These are phyloP conservation scores for Campylorhamphus procurvoides DNA, from an alignment of 2,113 vertebrate genomes.

Conservation along the genomic window DNA sequence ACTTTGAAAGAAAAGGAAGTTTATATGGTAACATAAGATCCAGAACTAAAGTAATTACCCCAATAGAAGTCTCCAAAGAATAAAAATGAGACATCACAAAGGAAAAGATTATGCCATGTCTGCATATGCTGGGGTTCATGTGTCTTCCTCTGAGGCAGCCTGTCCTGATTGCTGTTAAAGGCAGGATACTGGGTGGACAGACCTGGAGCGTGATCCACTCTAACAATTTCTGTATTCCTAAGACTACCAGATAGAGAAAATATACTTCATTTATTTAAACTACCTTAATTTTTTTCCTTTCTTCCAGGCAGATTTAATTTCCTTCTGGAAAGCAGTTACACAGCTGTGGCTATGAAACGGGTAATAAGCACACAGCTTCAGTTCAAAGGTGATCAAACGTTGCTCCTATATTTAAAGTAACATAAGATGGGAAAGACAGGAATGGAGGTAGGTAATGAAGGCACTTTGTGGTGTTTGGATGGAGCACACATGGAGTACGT, in stretches of 20 bases:
- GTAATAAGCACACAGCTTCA: constrained; percentile 33
- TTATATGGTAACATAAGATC: constrained; percentile 26
- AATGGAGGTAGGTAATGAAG: neutral
- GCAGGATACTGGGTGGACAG: constrained; percentile 5
- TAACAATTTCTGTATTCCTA: neutral
- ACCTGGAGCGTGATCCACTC: neutral
- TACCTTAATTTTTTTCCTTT: neutral
- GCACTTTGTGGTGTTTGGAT: neutral
- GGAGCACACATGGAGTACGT: neutral
- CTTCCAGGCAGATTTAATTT: constrained; percentile 53
- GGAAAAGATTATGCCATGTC: constrained; percentile 52
- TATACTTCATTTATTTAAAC: constrained; percentile 31
- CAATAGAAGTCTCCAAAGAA: neutral
- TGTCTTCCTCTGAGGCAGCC: neutral
- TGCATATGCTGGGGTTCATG: neutral
- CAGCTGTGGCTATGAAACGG: constrained; percentile 43
- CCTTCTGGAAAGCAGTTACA: constrained; percentile 44
- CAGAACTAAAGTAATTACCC: constrained; percentile 11
- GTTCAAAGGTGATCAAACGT: constrained; percentile 43
- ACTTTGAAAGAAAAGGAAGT: constrained; percentile 6
- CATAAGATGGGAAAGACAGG: constrained; percentile 16
- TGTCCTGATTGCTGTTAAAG: neutral
- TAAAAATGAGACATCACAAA: constrained; percentile 23
- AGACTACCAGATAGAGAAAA: constrained; percentile 23
- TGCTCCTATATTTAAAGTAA: neutral